phyloP scores from a whole-genome alignment of 2,113 vertebrate species.

The Thamnophis sirtalis region DNA sequence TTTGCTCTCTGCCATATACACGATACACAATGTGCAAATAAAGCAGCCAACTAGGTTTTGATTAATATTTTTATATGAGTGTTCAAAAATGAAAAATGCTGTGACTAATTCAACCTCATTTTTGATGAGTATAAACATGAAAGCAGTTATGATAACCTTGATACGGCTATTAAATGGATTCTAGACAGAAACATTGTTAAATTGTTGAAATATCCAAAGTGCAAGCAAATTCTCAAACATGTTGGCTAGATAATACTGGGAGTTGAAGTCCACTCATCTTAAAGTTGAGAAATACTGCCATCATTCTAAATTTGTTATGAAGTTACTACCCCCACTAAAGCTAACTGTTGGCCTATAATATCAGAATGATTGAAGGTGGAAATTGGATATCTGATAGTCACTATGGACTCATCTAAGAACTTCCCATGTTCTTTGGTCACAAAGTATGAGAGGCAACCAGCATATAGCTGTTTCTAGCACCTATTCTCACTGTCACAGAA shows the following conservation, averaged over 20 bases:
- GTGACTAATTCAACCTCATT: constrained; percentile 3
- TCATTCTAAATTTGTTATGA: background rate
- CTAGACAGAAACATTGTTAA: background rate
- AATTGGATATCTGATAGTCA: background rate
- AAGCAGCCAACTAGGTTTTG: background rate
- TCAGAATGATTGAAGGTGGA: too few relatives aligned
- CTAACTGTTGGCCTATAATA: background rate
- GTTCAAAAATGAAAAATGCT: background rate
- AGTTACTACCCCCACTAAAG: background rate
- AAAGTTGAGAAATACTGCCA: background rate
- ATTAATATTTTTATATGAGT: background rate
- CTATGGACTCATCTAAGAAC: background rate
- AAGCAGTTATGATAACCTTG: constrained; percentile 23
- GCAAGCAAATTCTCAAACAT: background rate
- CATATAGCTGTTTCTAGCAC: background rate
- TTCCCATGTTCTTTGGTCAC: background rate
- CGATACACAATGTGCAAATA: background rate
- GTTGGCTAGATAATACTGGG: too few relatives aligned
- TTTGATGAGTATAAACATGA: background rate
- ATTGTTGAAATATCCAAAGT: background rate
- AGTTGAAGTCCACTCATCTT: background rate
- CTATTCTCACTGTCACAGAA: background rate
- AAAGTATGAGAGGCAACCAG: background rate
- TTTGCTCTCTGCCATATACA: constrained; percentile 9
- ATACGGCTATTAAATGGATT: constrained; percentile 30